Evolutionary conservation across 2,113 vertebrate species (phyloP).

Genomic region (Xenopus borealis): DNA sequence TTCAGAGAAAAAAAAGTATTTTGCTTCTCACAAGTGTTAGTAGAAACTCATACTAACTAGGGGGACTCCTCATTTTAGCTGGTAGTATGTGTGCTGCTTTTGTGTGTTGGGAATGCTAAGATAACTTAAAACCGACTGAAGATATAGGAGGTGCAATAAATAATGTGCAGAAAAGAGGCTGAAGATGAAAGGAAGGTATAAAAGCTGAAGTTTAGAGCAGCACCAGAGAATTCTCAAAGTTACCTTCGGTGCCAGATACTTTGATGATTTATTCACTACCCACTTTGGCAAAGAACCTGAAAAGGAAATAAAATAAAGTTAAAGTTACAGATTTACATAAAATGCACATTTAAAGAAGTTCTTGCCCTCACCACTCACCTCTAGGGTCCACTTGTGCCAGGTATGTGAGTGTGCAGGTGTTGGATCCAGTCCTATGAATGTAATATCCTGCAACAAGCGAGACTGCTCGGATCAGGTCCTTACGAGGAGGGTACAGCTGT

Average conservation of each 20-base stretch:
- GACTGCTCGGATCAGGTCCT: slow-evolving; percentile 67
- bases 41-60: too few relatives aligned
- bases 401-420: slow-evolving; percentile 71
- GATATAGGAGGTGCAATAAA: too few relatives aligned
- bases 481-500: slow-evolving; percentile 67
- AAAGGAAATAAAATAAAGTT: slow-evolving; percentile 10
- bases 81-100: too few relatives aligned
- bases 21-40: too few relatives aligned
- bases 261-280: slow-evolving; percentile 73
- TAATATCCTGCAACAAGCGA: slow-evolving; percentile 70
- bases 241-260: slow-evolving; percentile 70
- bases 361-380: slow-evolving; percentile 56
- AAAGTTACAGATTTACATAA: background rate
- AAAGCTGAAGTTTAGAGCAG: too few relatives aligned
- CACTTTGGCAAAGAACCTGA: slow-evolving; percentile 74
- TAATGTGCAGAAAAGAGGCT: too few relatives aligned
- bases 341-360: too few relatives aligned
- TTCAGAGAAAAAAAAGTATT: too few relatives aligned
- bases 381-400: slow-evolving; percentile 76
- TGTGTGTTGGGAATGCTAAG: too few relatives aligned
- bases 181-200: too few relatives aligned
- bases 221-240: background rate
- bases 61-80: too few relatives aligned
- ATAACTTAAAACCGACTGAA: too few relatives aligned
- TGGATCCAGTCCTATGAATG: slow-evolving; percentile 64